A percentile compares a stretch with the other conserved stretches of the same genome.
Conservation (phyloP, 2,888 invertebrate species). For the Yponomeuta malinellus region DNA sequence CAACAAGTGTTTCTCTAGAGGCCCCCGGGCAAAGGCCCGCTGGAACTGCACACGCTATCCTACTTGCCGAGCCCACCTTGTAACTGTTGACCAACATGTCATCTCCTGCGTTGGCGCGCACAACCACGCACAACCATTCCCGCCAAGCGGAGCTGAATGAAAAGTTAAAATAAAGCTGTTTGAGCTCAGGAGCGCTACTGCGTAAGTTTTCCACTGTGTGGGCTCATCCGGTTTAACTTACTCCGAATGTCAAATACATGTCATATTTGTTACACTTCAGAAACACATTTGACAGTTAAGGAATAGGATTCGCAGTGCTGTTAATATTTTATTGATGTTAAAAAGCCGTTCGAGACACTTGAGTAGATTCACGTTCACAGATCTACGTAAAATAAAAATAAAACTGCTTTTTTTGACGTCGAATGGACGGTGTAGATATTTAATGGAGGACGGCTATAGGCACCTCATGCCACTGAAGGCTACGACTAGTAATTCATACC, state of each 20-base stretch:
- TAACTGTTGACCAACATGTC: slow-evolving; percentile 14
- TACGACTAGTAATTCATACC: no score
- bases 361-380: no score
- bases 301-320: no score
- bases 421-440: no score
- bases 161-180: not conserved
- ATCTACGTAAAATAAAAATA: no score
- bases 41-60: slow-evolving; percentile 18
- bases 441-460: no score
- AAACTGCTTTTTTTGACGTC: no score
- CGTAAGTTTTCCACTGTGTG: not conserved
- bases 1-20: slow-evolving; percentile 21
- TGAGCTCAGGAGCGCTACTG: not conserved
- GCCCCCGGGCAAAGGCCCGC: slow-evolving; percentile 12
- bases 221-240: no score
- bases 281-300: not conserved
- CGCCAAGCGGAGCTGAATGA: not conserved
- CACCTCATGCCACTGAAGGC: no score
- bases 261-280: not conserved
- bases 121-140: slow-evolving; percentile 9
- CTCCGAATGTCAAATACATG: no score
- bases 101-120: slow-evolving; percentile 13
- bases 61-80: slow-evolving; percentile 15
- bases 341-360: no score
- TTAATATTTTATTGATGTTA: no score